Conservation (phyloP, 2,113 vertebrate genomes). For the Corapipo altera region DNA sequence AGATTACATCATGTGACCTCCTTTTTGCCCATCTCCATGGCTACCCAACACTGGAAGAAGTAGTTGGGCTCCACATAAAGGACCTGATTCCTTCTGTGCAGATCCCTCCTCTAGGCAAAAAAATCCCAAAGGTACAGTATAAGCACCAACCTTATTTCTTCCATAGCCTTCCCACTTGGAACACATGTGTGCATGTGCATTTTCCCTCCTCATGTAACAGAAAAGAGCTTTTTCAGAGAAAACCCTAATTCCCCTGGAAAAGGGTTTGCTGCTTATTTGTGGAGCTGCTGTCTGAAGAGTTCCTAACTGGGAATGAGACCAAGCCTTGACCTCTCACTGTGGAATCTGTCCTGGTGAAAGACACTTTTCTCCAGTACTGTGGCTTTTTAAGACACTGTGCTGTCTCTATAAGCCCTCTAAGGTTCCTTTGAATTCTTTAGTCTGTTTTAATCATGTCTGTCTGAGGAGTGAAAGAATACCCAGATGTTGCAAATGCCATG, state of each 20-base stretch:
- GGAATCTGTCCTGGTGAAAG: background rate
- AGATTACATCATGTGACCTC: constrained; percentile 81
- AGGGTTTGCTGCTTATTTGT: background rate
- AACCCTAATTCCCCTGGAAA: background rate
- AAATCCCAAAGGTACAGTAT: constrained; percentile 79
- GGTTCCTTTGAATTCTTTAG: background rate
- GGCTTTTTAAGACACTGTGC: background rate
- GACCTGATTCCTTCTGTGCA: constrained; percentile 86
- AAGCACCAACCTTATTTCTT: background rate
- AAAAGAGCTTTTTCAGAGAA: background rate
- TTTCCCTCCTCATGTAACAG: background rate
- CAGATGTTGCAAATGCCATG: background rate
- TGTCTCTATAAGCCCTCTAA: background rate
- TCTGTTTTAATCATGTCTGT: background rate
- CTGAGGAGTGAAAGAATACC: background rate
- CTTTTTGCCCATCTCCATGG: constrained; percentile 87
- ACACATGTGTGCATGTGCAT: background rate
- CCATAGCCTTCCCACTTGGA: background rate
- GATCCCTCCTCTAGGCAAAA: constrained; percentile 78
- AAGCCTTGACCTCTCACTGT: background rate
- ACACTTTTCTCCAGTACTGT: background rate
- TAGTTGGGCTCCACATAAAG: constrained; percentile 77
- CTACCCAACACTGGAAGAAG: constrained; percentile 75
- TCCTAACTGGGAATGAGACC: background rate
- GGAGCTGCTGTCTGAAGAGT: background rate